Base-by-base conservation (phyloP, 2,888 invertebrate species). In the Maniola hyperantus region DNA sequence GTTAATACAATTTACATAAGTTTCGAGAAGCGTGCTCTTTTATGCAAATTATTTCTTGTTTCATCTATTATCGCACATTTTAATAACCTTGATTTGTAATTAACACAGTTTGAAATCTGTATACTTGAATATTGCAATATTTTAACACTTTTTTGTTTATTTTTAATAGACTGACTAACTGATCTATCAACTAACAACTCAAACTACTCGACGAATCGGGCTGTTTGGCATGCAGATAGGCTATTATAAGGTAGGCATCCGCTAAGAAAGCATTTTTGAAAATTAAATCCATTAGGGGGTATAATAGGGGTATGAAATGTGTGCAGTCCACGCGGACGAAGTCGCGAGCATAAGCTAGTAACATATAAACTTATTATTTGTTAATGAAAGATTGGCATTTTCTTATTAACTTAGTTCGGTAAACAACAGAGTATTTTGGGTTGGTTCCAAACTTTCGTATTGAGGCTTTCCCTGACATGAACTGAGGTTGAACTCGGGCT, bases 51-150 rank as follows among this genome's bases (percentile, higher is more conserved):
- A 72, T 77, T 80, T 80, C 74, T 77, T 77, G 74, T 76, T 77
- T 76, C 78, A 79, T 78, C 79, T 80, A 84, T 82, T 83, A 84
- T 79, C 78, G 75, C 77, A 74, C 66, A 74, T 67, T 76, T 75
- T 76, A 76, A 77, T 78, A 82, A 79, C 82, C 83, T 87, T 86
- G 84, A 83, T 82, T 81, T 79, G 76, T 83, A 82, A 86, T 86
- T 83, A 84, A 80, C 80, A 80, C 80, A 79, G 72, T 82, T 77
- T 77, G 76, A 81, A 83, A 78, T 81, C 77, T 73, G 70, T 77
- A 74, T 77, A 75, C 73, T 70, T 69, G 67, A 74, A 72, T 67
- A 72, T 60, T 42, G 51, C 50, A 74, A 77, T 74, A 71, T 77
- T 75, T 74, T 70, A 73, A 11, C 50, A 34, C 36, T 13, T 59